phyloP scores from a whole-genome alignment of 37 sponge, comb jelly and placozoan genomes.

The Ephydatia muelleri region DNA sequence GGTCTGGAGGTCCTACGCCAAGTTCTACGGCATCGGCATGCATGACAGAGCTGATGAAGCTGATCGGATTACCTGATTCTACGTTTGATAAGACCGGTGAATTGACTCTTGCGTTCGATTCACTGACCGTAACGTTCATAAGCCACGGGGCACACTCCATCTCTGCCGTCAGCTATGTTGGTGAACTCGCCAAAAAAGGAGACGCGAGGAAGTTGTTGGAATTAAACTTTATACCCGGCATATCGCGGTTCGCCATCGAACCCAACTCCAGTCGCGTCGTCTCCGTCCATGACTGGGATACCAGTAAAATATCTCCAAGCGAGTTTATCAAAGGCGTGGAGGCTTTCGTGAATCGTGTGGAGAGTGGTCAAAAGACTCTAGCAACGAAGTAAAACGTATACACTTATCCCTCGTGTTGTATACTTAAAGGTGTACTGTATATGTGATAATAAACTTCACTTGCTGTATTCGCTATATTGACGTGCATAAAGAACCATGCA shows the following conservation, averaged over 20 bases:
- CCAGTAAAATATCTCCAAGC: neutral
- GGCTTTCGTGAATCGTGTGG: neutral
- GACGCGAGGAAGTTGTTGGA: neutral
- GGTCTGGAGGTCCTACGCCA: no score
- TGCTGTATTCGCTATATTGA: no score
- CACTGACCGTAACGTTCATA: neutral
- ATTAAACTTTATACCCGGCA: neutral
- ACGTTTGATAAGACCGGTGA: neutral
- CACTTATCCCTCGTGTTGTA: neutral
- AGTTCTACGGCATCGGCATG: no score
- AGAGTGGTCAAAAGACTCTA: neutral
- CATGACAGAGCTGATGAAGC: neutral
- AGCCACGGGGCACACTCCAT: neutral
- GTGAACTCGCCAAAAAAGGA: neutral
- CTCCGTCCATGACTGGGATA: neutral
- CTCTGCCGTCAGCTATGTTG: neutral
- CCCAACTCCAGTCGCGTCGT: neutral
- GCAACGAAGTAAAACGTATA: neutral
- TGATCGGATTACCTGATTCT: neutral
- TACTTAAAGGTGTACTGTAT: neutral
- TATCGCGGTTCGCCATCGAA: neutral
- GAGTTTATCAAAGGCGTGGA: neutral
- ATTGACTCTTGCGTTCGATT: neutral
- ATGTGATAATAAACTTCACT: no score
- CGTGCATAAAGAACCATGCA: no score